Evolutionary conservation across 2,888 invertebrate species (phyloP).

Genomic region (Napeogenes inachia): DNA sequence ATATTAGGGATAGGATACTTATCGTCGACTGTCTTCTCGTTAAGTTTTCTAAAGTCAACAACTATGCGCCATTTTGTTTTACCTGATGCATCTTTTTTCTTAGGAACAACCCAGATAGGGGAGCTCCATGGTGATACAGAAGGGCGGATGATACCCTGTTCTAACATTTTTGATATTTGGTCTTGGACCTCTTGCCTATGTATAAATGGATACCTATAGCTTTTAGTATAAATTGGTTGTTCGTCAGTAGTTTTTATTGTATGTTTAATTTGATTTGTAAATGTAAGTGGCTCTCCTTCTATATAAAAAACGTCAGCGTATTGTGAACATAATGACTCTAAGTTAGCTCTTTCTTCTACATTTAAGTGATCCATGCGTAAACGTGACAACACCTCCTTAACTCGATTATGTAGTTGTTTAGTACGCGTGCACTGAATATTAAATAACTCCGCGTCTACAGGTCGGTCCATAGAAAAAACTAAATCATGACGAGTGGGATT

Average conservation of each 20-base stretch:
- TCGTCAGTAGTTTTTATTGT: constrained; percentile 10
- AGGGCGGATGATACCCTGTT: constrained; percentile 35
- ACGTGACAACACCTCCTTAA: constrained; percentile 26
- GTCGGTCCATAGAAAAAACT: constrained; percentile 32
- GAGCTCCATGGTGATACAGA: no score
- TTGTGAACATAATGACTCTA: no score
- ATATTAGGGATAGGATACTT: no score
- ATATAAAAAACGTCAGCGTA: no score
- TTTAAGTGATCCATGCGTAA: constrained; percentile 31
- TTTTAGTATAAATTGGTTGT: constrained; percentile 11
- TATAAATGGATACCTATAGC: constrained; percentile 19
- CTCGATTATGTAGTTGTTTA: constrained; percentile 17
- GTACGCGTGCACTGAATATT: constrained; percentile 26
- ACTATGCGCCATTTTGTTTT: no score
- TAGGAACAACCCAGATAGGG: no score
- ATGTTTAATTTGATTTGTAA: constrained; percentile 21
- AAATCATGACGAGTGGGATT: constrained; percentile 32
- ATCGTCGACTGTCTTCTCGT: no score
- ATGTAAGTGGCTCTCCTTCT: no score
- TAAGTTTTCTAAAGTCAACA: no score
- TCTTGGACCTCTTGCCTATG: constrained; percentile 27
- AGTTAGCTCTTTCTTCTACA: no score
- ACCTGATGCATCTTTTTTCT: no score
- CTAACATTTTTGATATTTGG: constrained; percentile 32
- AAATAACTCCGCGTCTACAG: constrained; percentile 27